A percentile compares a stretch with the other conserved stretches of the same genome.
phyloP scores from a whole-genome alignment of 2,888 invertebrate species.

The Busseola fusca region DNA sequence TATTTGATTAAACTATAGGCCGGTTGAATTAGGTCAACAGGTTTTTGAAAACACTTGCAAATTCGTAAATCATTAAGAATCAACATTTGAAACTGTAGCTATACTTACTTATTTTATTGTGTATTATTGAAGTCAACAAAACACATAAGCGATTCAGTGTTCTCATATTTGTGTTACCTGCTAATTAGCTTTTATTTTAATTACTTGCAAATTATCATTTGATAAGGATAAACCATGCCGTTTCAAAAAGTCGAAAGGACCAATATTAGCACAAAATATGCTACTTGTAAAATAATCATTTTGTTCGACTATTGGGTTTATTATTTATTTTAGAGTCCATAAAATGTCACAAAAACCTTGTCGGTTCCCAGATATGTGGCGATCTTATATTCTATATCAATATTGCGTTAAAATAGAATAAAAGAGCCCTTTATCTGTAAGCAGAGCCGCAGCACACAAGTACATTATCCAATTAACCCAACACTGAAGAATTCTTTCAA shows the following conservation, averaged over 20 bases:
- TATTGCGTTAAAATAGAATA: slow-evolving; percentile 24
- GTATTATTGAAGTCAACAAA: neutral
- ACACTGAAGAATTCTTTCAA: slow-evolving; percentile 26
- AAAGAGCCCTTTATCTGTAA: slow-evolving; percentile 29
- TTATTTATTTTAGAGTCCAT: slow-evolving; percentile 19
- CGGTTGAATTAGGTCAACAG: slow-evolving; percentile 40
- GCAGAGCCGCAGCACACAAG: slow-evolving; percentile 20
- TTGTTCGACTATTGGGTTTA: slow-evolving; percentile 22
- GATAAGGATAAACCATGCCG: slow-evolving; percentile 5
- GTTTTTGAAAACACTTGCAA: neutral
- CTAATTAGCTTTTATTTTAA: slow-evolving; percentile 11
- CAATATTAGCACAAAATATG: slow-evolving; percentile 26
- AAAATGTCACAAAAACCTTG: slow-evolving; percentile 44
- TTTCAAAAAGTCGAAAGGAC: slow-evolving; percentile 24
- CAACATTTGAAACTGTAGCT: neutral
- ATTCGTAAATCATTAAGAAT: slow-evolving; percentile 2
- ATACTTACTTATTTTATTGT: neutral
- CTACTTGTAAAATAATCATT: slow-evolving; percentile 29
- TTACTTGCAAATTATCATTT: slow-evolving; percentile 24
- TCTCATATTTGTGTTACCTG: neutral
- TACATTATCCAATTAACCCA: slow-evolving; percentile 25
- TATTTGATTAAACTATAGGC: slow-evolving; percentile 46
- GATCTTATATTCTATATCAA: slow-evolving; percentile 20
- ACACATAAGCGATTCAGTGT: slow-evolving; percentile 1
- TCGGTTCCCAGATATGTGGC: slow-evolving; percentile 22